These are phyloP conservation scores for Stigmatopora nigra DNA, from an alignment of 2,113 vertebrate genomes.

Conservation along the genomic window DNA sequence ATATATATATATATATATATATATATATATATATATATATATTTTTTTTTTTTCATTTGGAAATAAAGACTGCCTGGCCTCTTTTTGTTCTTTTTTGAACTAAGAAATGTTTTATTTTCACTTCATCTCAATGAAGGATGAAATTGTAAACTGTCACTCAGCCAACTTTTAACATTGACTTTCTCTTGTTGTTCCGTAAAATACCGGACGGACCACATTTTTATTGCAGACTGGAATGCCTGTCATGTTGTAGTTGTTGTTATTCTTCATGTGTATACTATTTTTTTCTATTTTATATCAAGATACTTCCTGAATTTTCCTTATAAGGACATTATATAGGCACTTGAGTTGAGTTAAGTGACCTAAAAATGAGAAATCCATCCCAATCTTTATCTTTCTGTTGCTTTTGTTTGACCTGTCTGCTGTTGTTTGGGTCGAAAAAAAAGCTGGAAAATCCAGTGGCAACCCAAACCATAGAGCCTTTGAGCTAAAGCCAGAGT, in stretches of 20 bases:
- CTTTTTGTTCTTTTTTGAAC: constrained; percentile 14
- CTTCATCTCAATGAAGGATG: constrained; percentile 43
- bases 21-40: no score
- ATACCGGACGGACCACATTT: constrained; percentile 38
- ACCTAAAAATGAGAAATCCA: background rate
- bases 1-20: no score
- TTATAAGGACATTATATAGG: no score
- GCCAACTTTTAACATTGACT: constrained; percentile 16
- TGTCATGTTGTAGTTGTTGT: background rate
- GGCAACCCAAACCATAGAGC: constrained; percentile 36
- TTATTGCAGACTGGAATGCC: constrained; percentile 24
- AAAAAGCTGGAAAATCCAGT: constrained; percentile 28
- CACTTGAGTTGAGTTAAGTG: background rate
- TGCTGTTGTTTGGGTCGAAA: constrained; percentile 2
- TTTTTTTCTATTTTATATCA: background rate
- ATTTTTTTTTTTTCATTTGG: no score
- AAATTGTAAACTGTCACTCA: constrained; percentile 44
- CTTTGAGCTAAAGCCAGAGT: constrained; percentile 47
- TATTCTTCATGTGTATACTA: background rate
- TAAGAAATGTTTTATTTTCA: constrained; percentile 29
- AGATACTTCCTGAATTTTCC: no score
- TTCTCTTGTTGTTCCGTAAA: constrained; percentile 33
- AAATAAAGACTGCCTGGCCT: background rate
- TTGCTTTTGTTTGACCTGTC: background rate
- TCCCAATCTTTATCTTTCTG: background rate